Conservation (phyloP, 35 echinoderm and acorn worm genomes). For the Stichopus chloronotus region DNA sequence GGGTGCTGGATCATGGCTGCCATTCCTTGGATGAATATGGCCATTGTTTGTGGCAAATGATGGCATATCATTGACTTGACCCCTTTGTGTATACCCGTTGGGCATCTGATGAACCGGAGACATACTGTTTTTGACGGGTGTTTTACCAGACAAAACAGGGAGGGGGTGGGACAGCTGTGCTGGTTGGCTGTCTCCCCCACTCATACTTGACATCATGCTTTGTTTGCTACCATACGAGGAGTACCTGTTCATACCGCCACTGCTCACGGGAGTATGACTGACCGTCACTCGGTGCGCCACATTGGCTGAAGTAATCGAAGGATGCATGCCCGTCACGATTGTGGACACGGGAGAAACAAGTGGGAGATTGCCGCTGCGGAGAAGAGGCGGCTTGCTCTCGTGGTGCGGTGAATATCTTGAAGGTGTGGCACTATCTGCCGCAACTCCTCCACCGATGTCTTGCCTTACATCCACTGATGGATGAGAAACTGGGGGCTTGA, state of each 20-base stretch:
- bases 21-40: not conserved
- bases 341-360: constrained; percentile 18
- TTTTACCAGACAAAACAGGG: not conserved
- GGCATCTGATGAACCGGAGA: constrained; percentile 13
- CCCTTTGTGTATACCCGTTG: constrained; percentile 23
- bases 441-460: not conserved
- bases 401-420: not conserved
- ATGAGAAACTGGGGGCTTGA: not conserved
- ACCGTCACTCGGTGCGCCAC: not conserved
- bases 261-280: not conserved
- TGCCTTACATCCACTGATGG: not conserved
- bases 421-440: not conserved
- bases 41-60: not conserved
- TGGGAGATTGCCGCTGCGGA: not conserved
- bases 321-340: not conserved
- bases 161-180: constrained; percentile 6
- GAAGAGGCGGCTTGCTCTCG: not conserved
- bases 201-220: constrained; percentile 33
- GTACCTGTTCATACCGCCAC: constrained; percentile 17
- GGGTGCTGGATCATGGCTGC: not conserved
- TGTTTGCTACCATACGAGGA: constrained; percentile 6
- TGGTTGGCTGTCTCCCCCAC: constrained; percentile 8
- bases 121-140: not conserved
- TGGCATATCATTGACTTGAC: not conserved
- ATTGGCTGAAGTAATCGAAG: constrained; percentile 33